phyloP scores from a whole-genome alignment of 2,797 vertebrate genomes.

The Melanotaenia pygmaea region DNA sequence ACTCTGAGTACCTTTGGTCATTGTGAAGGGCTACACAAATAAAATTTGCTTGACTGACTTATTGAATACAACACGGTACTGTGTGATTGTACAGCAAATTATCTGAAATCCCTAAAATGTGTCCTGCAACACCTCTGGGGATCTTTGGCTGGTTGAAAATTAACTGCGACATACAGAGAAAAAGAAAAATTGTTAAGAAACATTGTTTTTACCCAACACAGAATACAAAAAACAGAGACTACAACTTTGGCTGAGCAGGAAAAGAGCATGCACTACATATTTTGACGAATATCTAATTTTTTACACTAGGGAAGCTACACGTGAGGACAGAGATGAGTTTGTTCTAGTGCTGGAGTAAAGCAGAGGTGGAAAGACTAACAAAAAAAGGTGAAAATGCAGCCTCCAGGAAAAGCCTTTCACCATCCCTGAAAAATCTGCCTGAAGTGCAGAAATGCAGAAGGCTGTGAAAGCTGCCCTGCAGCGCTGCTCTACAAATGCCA shows the following conservation, averaged over 20 bases:
- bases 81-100: no score
- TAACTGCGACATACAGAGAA: no score
- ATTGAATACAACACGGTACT: no score
- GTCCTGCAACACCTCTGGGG: no score
- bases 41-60: no score
- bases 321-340: conserved; percentile 3
- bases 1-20: no score
- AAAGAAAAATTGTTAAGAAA: no score
- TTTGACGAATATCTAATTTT: conserved; percentile 15
- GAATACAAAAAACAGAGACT: neutral
- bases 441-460: conserved; percentile 32
- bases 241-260: neutral
- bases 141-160: no score
- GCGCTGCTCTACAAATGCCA: conserved; percentile 52
- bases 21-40: no score
- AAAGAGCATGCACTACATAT: neutral
- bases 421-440: conserved; percentile 46
- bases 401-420: conserved; percentile 39
- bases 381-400: neutral
- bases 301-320: neutral
- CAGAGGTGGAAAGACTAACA: neutral
- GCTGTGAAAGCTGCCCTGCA: conserved; percentile 52
- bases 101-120: no score
- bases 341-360: neutral
- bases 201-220: no score